phyloP scores from a whole-genome alignment of 2,113 vertebrate species.

The Promerops cafer region DNA sequence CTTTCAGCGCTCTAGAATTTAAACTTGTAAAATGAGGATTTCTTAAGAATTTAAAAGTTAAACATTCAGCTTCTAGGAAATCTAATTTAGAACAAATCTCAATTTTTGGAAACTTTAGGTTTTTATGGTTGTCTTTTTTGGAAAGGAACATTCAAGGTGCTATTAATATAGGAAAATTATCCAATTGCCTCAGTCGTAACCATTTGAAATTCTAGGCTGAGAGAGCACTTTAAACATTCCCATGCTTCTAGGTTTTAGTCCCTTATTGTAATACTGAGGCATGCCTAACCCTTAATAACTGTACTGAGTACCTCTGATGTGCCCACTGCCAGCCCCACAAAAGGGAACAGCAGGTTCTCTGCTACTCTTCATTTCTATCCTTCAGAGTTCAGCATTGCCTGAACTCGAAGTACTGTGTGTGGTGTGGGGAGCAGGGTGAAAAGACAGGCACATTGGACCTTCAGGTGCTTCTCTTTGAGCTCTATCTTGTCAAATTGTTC shows the following conservation, averaged over 20 bases:
- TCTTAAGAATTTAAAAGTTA: neutral
- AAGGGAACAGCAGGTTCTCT: neutral
- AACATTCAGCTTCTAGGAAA: neutral
- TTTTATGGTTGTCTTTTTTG: neutral
- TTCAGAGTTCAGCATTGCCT: neutral
- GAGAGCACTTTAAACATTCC: neutral
- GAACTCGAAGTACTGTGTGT: neutral
- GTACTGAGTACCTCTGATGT: neutral
- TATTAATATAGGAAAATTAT: neutral
- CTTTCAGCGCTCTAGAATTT: neutral
- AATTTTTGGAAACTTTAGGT: neutral
- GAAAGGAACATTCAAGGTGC: neutral
- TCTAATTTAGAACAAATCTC: neutral
- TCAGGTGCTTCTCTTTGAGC: neutral
- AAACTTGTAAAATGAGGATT: neutral
- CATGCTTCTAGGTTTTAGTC: neutral
- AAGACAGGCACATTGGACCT: neutral
- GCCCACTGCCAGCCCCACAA: neutral
- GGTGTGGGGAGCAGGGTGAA: neutral
- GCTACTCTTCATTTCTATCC: neutral
- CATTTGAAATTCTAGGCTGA: neutral
- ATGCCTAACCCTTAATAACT: neutral
- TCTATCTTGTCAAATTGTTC: neutral
- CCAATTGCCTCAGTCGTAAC: neutral
- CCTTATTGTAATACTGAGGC: neutral